phyloP scores from a whole-genome alignment of 1,140 invertebrate species.

The Euura saliciscinereae region DNA sequence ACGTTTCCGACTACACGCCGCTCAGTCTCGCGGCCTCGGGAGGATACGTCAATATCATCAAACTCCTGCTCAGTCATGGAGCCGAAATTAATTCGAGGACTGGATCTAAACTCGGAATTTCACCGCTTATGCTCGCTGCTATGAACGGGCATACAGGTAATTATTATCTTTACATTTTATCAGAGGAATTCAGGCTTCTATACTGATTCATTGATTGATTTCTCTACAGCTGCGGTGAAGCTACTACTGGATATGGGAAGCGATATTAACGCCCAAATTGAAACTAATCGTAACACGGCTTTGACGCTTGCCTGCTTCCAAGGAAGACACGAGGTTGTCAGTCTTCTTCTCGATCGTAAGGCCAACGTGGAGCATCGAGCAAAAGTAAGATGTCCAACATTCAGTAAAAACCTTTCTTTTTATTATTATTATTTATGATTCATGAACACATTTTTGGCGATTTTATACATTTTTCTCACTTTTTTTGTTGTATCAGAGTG shows the following conservation, averaged over 20 bases:
- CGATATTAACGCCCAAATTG: slow-evolving; percentile 99
- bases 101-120: slow-evolving; percentile 96
- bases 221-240: slow-evolving; percentile 74
- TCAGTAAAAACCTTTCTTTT: no score
- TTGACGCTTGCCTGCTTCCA: slow-evolving; percentile 99
- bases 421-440: no score
- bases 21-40: slow-evolving; percentile 96
- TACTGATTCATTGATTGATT: slow-evolving; percentile 25
- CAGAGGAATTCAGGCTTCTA: not conserved
- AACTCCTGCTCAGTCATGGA: slow-evolving; percentile 86
- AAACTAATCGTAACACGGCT: slow-evolving; percentile 99
- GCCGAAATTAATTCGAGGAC: slow-evolving; percentile 99
- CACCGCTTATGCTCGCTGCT: slow-evolving; percentile 97
- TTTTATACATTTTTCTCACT: not conserved
- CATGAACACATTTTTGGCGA: no score
- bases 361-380: slow-evolving; percentile 99
- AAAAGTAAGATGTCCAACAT: slow-evolving; percentile 68
- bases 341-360: slow-evolving; percentile 92
- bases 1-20: slow-evolving; percentile 99
- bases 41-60: slow-evolving; percentile 98
- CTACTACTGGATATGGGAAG: slow-evolving; percentile 96
- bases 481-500: no score
- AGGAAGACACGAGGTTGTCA: slow-evolving; percentile 97
- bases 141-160: slow-evolving; percentile 97
- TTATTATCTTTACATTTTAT: slow-evolving; percentile 17